phyloP scores from a whole-genome alignment of 1,140 invertebrate species.

The Odontomachus brunneus region DNA sequence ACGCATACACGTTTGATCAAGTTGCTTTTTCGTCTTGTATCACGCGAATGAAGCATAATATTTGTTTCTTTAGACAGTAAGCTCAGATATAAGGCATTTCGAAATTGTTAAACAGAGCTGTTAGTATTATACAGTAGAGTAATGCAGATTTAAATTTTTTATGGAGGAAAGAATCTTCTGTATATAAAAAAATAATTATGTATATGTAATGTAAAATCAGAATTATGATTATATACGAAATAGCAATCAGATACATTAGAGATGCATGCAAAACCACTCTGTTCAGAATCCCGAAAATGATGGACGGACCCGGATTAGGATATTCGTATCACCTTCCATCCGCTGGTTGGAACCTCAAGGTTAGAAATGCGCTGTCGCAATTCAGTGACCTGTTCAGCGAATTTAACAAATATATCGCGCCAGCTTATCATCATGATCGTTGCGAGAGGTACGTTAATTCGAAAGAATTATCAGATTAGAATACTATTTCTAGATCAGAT shows the following conservation, averaged over 20 bases:
- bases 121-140: too few relatives aligned
- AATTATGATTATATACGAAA: neutral
- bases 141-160: too few relatives aligned
- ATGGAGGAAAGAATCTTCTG: neutral
- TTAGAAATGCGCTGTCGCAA: slow-evolving; percentile 92
- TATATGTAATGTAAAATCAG: slow-evolving; percentile 1
- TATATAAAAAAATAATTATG: slow-evolving; percentile 20
- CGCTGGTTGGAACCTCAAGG: slow-evolving; percentile 91
- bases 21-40: too few relatives aligned
- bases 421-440: slow-evolving; percentile 97
- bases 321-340: slow-evolving; percentile 95
- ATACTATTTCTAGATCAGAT: too few relatives aligned
- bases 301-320: slow-evolving; percentile 89
- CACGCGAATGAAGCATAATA: too few relatives aligned
- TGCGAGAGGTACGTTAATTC: slow-evolving; percentile 92
- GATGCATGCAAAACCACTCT: slow-evolving; percentile 7
- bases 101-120: too few relatives aligned
- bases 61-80: too few relatives aligned
- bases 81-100: too few relatives aligned
- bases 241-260: slow-evolving; percentile 12
- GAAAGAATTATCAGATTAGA: too few relatives aligned
- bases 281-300: slow-evolving; percentile 53
- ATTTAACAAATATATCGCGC: slow-evolving; percentile 97
- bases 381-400: slow-evolving; percentile 98
- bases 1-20: too few relatives aligned